Evolutionary conservation across 2,113 vertebrate genomes (phyloP), one percentile per base, ranked within the genome.

Genomic region (Lucifuga dentata): DNA sequence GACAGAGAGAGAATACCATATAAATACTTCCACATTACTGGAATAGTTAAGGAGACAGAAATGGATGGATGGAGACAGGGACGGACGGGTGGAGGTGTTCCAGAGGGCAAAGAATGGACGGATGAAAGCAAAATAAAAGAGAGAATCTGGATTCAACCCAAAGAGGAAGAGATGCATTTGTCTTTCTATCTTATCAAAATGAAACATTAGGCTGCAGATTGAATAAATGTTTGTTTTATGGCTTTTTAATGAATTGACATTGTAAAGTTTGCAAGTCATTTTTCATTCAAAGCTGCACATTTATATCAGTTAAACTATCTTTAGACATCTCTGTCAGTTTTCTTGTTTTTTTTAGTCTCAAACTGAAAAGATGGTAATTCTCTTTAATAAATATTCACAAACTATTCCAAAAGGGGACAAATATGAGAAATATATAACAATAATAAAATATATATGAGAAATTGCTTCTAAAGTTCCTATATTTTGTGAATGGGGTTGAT

Each of bases 21-120:
- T 77, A 86, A 88, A 88, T 83, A 88, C 84, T 85, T 88, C 81
- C 80, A 84, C 78, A 80, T 90, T 84, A 81, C 83, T 86, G 88
- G 83, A 86, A 85, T 85, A 81, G 72, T 72, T 76, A 32, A 53
- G 48, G 43, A 62, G 68, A 64, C 62, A 80, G 48, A 70, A 56
- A 75, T 49, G 76, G 75, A 84, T 52, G 79, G 71, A 80, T 73
- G 65, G 44, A 72, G 70, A 52, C 8, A 62, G 81, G 68, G 85
- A 84, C 63, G 78, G 81, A 82, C 57, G 43, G 53, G 66, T n/a
- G 5, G 75, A 76, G 79, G 84, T 83, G 71, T 75, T 79, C 76
- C 80, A 79, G 64, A 83, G 84, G 84, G 63, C 76, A 80, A 59
- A 53, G 71, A 26, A 82, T 57, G 24, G 84, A 82, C 12, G 45